A percentile compares a stretch with the other conserved stretches of the same genome.
Evolutionary conservation across 1,140 invertebrate genomes (phyloP).

Genomic region (Papilio aristodemus): DNA sequence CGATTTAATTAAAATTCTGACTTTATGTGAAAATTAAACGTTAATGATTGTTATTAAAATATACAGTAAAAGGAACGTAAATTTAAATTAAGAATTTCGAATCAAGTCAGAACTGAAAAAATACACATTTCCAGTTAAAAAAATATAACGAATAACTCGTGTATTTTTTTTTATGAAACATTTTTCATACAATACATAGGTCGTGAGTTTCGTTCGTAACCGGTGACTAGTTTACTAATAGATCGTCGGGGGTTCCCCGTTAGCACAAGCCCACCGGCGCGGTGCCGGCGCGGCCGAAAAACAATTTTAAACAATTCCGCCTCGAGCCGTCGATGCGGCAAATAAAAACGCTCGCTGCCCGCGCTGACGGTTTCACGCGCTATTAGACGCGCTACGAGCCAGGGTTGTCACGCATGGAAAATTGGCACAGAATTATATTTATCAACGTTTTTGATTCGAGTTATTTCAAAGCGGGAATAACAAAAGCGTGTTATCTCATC

Average conservation of each 20-base stretch:
- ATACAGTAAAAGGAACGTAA: too few species aligned
- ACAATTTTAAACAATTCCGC: slow-evolving; percentile 40
- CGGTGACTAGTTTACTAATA: slow-evolving; percentile 7
- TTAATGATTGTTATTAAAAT: too few species aligned
- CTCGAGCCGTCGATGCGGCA: slow-evolving; percentile 38
- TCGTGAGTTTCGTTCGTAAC: slow-evolving; percentile 5
- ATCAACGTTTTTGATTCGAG: not conserved
- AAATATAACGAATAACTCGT: not conserved
- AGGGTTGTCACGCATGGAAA: not conserved
- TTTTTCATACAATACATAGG: not conserved
- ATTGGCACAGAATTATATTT: not conserved
- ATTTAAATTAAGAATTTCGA: too few species aligned
- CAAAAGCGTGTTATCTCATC: too few species aligned
- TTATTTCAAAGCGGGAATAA: too few species aligned
- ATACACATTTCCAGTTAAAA: not conserved
- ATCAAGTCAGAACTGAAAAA: too few species aligned
- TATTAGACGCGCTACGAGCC: slow-evolving; percentile 51
- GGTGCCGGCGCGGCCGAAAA: slow-evolving; percentile 32
- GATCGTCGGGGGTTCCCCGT: slow-evolving; percentile 2
- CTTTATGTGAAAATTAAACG: too few species aligned
- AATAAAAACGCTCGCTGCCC: slow-evolving; percentile 42
- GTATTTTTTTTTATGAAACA: not conserved
- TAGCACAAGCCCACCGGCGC: slow-evolving; percentile 25
- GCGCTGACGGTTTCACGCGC: slow-evolving; percentile 58
- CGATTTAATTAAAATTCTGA: too few species aligned